A percentile compares a stretch with the other conserved stretches of the same genome.
Evolutionary conservation across 2,113 vertebrate genomes (phyloP).

Genomic region (Grantiella picta): DNA sequence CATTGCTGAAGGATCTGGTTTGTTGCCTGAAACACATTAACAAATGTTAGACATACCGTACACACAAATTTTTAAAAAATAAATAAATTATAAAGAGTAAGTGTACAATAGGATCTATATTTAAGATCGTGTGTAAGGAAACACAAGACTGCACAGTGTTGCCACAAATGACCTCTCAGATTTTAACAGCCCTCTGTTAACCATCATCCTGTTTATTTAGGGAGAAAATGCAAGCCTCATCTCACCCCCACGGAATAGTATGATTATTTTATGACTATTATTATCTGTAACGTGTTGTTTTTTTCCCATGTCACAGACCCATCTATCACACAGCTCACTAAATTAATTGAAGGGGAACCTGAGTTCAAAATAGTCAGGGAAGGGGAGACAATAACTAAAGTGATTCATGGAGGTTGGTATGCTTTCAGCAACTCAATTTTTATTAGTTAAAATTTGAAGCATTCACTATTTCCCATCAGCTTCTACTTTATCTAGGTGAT

Average conservation of each 20-base stretch:
- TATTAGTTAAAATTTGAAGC: neutral
- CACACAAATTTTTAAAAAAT: neutral
- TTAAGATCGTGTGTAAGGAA: neutral
- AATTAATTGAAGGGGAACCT: slow-evolving; percentile 75
- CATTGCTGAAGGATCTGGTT: neutral
- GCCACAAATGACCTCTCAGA: neutral
- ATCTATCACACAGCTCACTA: slow-evolving; percentile 72
- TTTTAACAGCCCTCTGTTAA: neutral
- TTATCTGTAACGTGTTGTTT: neutral
- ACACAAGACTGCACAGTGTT: neutral
- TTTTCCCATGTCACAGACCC: slow-evolving; percentile 64
- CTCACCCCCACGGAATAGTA: neutral
- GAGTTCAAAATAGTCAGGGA: slow-evolving; percentile 73
- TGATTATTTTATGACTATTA: neutral
- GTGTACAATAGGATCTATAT: neutral
- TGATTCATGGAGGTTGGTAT: slow-evolving; percentile 75
- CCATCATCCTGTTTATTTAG: neutral
- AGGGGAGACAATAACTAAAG: slow-evolving; percentile 76
- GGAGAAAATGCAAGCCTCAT: neutral
- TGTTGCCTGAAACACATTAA: neutral
- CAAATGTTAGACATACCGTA: neutral
- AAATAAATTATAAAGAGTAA: neutral
- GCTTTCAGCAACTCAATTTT: neutral
- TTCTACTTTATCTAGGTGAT: neutral
- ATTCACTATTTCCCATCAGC: neutral